phyloP scores from a whole-genome alignment of 2,888 invertebrate species.

The Toxonevra muliebris region DNA sequence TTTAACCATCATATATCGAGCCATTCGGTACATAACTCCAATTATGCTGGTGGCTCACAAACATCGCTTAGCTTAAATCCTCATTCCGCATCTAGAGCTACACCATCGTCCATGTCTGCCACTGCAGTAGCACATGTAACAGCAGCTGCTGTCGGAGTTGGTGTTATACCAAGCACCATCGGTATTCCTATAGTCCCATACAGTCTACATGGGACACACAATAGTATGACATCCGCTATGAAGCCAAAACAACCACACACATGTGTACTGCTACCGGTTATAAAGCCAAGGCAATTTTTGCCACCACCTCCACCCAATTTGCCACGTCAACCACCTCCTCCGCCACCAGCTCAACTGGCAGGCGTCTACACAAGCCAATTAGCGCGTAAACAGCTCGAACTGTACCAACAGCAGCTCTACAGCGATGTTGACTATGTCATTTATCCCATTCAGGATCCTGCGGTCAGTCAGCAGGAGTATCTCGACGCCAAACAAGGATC shows the following conservation, averaged over 20 bases:
- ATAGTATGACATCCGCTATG: constrained; percentile 69
- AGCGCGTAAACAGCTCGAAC: constrained; percentile 80
- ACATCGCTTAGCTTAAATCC: constrained; percentile 42
- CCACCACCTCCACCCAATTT: constrained; percentile 77
- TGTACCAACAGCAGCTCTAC: constrained; percentile 88
- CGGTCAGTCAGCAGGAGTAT: constrained; percentile 90
- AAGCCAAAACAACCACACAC: constrained; percentile 67
- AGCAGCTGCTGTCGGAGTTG: constrained; percentile 38
- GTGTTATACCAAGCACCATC: constrained; percentile 54
- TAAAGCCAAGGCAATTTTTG: constrained; percentile 70
- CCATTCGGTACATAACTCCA: constrained; percentile 56
- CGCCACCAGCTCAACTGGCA: constrained; percentile 75
- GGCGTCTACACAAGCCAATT: constrained; percentile 77
- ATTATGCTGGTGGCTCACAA: constrained; percentile 57
- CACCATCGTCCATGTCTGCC: constrained; percentile 49
- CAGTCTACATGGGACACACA: constrained; percentile 71
- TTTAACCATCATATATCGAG: constrained; percentile 39
- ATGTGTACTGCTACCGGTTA: constrained; percentile 70
- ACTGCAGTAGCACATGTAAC: constrained; percentile 40
- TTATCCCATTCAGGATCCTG: constrained; percentile 89
- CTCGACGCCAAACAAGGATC: constrained; percentile 81
- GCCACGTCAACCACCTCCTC: constrained; percentile 71
- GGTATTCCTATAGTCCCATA: constrained; percentile 67
- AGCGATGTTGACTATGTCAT: constrained; percentile 93
- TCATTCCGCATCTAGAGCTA: constrained; percentile 56